Evolutionary conservation across 2,797 vertebrate species (phyloP).

Genomic region (Lepus oiostolus): DNA sequence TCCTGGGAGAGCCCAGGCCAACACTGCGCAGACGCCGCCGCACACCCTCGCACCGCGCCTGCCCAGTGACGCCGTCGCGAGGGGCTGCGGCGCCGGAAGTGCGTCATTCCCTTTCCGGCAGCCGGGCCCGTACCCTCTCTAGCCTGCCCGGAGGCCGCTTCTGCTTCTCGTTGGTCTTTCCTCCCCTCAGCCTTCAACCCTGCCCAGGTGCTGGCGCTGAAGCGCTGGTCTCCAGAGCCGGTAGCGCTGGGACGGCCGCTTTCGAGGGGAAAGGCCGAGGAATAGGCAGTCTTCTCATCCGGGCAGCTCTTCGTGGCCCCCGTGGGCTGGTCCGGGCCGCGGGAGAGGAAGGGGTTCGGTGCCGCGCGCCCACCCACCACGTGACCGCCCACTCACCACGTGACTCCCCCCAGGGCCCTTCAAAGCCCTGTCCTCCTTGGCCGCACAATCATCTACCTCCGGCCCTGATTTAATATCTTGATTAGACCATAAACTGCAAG

Average conservation of each 20-base stretch:
- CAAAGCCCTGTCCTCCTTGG: background rate
- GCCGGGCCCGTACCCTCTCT: fast-evolving
- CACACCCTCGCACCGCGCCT: too few species aligned
- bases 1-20: too few species aligned
- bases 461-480: background rate
- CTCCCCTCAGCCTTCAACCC: fast-evolving
- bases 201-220: background rate
- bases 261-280: background rate
- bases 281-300: background rate
- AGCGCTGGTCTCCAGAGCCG: fast-evolving
- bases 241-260: background rate
- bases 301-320: background rate
- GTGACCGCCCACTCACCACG: background rate
- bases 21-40: too few species aligned
- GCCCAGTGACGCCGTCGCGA: fast-evolving
- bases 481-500: background rate
- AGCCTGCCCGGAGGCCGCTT: background rate
- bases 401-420: background rate
- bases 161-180: background rate
- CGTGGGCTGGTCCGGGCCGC: background rate
- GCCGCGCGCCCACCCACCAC: background rate
- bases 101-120: fast-evolving
- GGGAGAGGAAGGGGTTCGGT: background rate
- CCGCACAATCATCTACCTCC: background rate
- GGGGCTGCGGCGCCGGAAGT: background rate